Evolutionary conservation across 2,888 invertebrate species (phyloP).

Genomic region (Meta bourneti): DNA sequence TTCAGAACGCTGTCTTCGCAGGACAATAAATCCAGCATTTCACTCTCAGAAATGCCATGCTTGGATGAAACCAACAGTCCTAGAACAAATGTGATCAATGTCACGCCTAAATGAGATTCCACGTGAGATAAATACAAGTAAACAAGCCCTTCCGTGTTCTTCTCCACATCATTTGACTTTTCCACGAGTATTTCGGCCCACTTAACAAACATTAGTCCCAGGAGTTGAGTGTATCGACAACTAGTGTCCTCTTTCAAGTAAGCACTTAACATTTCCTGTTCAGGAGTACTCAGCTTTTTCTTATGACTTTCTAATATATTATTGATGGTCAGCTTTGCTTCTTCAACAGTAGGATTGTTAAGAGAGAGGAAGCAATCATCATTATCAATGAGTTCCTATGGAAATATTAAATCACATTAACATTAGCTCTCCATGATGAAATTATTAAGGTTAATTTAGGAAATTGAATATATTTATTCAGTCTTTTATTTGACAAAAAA

Average conservation of each 20-base stretch:
- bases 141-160: conserved; percentile 67
- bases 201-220: conserved; percentile 47
- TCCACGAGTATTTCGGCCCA: conserved; percentile 53
- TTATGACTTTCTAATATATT: conserved; percentile 57
- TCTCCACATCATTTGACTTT: conserved; percentile 50
- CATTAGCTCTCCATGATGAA: not conserved
- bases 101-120: conserved; percentile 72
- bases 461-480: no score
- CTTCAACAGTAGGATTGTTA: conserved; percentile 52
- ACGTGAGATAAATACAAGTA: conserved; percentile 62
- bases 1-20: conserved; percentile 80
- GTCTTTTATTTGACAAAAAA: no score
- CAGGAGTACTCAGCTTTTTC: conserved; percentile 54
- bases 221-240: conserved; percentile 55
- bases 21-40: conserved; percentile 85
- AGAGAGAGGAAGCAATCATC: conserved; percentile 54
- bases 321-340: conserved; percentile 47
- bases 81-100: conserved; percentile 83
- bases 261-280: conserved; percentile 37
- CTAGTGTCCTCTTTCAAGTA: conserved; percentile 57
- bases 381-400: conserved; percentile 57
- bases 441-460: no score
- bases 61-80: conserved; percentile 88
- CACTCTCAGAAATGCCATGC: conserved; percentile 89
- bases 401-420: conserved; percentile 5